These are phyloP conservation scores for Medauroidea extradentata DNA, from an alignment of 1,140 invertebrate species.

Conservation along the genomic window DNA sequence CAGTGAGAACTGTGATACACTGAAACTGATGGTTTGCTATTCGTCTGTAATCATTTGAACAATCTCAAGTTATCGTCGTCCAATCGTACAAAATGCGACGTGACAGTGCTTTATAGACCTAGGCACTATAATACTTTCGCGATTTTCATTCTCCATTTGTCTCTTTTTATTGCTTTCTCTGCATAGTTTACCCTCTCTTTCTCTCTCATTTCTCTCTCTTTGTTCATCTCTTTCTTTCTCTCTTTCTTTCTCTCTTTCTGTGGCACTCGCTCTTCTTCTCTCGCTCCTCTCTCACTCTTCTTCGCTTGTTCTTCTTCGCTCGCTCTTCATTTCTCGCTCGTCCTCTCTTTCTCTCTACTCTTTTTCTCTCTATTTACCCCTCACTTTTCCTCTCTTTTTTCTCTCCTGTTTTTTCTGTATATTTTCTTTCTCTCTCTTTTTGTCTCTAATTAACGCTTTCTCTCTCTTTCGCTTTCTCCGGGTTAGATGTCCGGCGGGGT, in stretches of 20 bases:
- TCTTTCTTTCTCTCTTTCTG: constrained; percentile 10
- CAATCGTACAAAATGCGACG: too few species aligned
- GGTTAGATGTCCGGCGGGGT: too few species aligned
- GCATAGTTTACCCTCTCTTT: neutral
- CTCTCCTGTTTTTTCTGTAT: neutral
- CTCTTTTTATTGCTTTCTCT: constrained; percentile 19
- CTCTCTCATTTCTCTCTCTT: neutral
- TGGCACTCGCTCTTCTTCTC: constrained; percentile 11
- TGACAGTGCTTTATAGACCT: too few species aligned
- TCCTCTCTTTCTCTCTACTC: neutral
- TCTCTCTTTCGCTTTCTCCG: too few species aligned
- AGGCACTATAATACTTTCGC: too few species aligned
- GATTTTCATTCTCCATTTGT: too few species aligned
- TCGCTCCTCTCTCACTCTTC: constrained; percentile 8
- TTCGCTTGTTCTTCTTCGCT: neutral
- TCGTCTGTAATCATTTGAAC: too few species aligned
- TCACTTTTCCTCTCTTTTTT: neutral
- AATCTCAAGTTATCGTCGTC: too few species aligned
- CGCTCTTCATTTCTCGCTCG: neutral
- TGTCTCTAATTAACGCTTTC: too few species aligned
- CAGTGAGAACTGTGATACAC: too few species aligned
- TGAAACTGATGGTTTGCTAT: too few species aligned
- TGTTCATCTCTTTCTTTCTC: constrained; percentile 19
- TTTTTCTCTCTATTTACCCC: neutral
- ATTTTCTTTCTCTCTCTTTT: too few species aligned